Evolutionary conservation across 2,113 vertebrate genomes (phyloP).

Genomic region (Melierax canorus): DNA sequence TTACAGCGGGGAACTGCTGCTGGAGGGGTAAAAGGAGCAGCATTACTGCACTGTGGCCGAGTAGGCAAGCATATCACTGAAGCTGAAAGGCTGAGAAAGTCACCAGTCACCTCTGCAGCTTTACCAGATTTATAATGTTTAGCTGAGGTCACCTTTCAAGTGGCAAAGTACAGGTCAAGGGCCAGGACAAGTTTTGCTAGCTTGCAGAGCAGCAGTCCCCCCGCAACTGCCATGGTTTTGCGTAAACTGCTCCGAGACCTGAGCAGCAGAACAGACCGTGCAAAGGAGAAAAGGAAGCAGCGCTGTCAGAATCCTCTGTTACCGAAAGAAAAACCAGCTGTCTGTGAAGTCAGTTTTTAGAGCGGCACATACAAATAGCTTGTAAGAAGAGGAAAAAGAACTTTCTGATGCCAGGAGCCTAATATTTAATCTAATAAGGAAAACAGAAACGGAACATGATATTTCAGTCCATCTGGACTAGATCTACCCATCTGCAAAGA

Average conservation of each 20-base stretch:
- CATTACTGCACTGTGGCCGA: not conserved
- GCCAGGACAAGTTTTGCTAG: not conserved
- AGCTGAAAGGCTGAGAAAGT: not conserved
- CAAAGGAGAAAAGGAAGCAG: not conserved
- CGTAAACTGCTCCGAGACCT: not conserved
- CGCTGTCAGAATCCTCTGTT: not conserved
- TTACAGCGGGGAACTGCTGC: not conserved
- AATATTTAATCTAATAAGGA: not conserved
- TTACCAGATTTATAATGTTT: not conserved
- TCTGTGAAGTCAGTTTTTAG: not conserved
- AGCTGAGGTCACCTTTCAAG: not conserved
- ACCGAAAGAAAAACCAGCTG: not conserved
- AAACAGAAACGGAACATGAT: not conserved
- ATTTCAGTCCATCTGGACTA: not conserved
- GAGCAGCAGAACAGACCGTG: accelerated
- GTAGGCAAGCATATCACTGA: not conserved
- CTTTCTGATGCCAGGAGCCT: not conserved
- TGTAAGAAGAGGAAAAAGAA: not conserved
- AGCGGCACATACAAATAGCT: not conserved
- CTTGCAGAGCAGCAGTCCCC: not conserved
- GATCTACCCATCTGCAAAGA: not conserved
- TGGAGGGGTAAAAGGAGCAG: not conserved
- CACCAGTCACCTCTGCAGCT: not conserved
- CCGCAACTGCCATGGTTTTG: no score
- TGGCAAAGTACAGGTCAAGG: not conserved